Evolutionary conservation across 2,113 vertebrate species (phyloP), one percentile per base, ranked within the genome.

Genomic region (Vidua chalybeata): DNA sequence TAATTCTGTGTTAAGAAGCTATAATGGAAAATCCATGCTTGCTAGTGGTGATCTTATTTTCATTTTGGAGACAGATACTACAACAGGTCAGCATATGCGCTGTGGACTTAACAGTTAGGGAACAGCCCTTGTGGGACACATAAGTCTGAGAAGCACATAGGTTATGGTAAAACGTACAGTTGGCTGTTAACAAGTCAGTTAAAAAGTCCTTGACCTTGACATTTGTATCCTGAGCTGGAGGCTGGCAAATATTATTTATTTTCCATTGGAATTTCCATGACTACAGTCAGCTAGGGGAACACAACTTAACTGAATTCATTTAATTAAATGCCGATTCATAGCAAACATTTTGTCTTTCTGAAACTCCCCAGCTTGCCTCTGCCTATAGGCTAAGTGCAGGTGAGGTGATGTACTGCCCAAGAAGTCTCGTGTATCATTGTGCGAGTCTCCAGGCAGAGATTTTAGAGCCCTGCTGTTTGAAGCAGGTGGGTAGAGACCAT

Each of bases 351-450:
- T 0, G 1, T 72, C 26, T 27, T 72, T 39, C 58, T 79, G 49
- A 75, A 89, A 51, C 3, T 43, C 16, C 7, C 33, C 19, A 61
- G 33, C 9, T 39, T 9, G 1, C 19, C 18, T 68, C 30, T 87
- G 15, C 27, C 33, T 28, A 17, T 12, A 7, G 11, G 5, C 23
- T 51, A 66, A 68, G 14, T 43, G 27, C 16, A 62, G 15, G 15
- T 0, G 0, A 72, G 45, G 31, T 41, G 55, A 62, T 18, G 17
- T 19, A 9, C n/a, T 89, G 73, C 41, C 71, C 45, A 76, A 45
- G 13, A 15, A 12, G 5, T 30, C 46, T 6, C 0, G 0, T 51
- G 6, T 15, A 7, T 46, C 2, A 0, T 3, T 64, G 24, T 16
- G 6, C 49, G 31, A 79, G 13, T 13, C 9, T 75, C 10, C 62